Base-by-base conservation (phyloP, 1,140 invertebrate genomes). In the Augochlora pura region DNA sequence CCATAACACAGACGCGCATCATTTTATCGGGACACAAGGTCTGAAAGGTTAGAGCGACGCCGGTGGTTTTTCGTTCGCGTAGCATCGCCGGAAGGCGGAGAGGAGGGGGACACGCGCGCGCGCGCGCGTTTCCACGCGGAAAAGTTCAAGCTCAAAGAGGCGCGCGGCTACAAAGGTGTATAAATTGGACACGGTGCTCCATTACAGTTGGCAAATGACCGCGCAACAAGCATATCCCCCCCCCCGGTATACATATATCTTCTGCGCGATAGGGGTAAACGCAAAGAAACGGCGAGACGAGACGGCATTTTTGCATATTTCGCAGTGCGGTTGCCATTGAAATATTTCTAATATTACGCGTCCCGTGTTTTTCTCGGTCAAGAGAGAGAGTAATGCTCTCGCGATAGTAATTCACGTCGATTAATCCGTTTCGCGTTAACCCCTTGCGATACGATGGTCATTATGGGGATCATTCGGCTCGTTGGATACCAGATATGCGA, bases 201-300 rank as follows among this genome's bases (percentile, higher is more conserved):
- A 72, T 72, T 78, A 78, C 60, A 63, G 46, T 60, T 72, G 46
- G 76, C 38, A 72, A 78, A 78, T 78, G 76, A 71, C 76, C 76
- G 32, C 46, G 76, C 76, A 64, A 77, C 76, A 77, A 78, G 69
- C 76, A 64, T 72, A n/a, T n/a, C n/a, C n/a, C n/a, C n/a, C n/a
- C n/a, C 57, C 76, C 9, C 32, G 32, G n/a, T n/a, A n/a, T n/a
- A n/a, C 68, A 60, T 78, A 72, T 72, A 72, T 78, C 72, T 78
- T 39, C 64, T 32, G 23, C 38, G 60, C 59, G 76, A 78, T 78
- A 78, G 60, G 69, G 69, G 69, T 32, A 25, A 64, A 38, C 76
- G 60, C 46, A 78, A 78, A 78, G 76, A 78, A 78, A 72, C 60
- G 38, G 38, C 21, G 21, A n/a, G 7, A 16, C 76, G 25, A 18